phyloP scores from a whole-genome alignment of 2,113 vertebrate species.

The Dicerorhinus sumatrensis region DNA sequence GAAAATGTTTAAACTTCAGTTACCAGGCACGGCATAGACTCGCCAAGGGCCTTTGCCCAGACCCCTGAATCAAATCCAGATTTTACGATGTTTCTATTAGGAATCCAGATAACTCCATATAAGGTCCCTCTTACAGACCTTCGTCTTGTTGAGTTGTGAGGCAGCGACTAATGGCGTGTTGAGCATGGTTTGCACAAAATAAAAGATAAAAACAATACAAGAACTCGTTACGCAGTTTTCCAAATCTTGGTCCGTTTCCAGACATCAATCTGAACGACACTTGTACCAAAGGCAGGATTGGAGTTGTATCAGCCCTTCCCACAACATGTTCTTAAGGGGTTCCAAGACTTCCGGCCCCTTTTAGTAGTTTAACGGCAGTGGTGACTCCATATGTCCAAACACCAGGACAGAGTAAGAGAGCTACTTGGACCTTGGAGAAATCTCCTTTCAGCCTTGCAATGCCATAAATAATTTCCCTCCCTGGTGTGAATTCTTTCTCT shows the following conservation, averaged over 20 bases:
- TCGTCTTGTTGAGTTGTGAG: constrained; percentile 15
- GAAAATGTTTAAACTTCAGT: neutral
- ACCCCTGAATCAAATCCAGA: neutral
- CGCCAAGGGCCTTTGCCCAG: neutral
- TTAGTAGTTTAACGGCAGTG: constrained; percentile 50
- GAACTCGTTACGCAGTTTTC: neutral
- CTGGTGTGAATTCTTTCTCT: constrained; percentile 57
- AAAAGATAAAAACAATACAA: constrained; percentile 54
- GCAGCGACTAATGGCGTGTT: constrained; percentile 11
- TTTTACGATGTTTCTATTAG: neutral
- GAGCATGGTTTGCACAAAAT: neutral
- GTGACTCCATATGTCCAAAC: constrained; percentile 67
- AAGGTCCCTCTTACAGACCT: neutral
- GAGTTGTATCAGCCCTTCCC: neutral
- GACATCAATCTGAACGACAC: constrained; percentile 18
- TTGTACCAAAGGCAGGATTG: constrained; percentile 52
- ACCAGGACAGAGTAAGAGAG: constrained; percentile 24
- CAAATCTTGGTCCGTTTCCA: constrained; percentile 56
- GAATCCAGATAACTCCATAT: neutral
- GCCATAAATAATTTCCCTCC: constrained; percentile 55
- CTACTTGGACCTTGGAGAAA: constrained; percentile 11
- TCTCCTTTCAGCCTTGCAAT: constrained; percentile 54
- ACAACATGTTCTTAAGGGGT: constrained; percentile 31
- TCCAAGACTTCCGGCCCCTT: constrained; percentile 33
- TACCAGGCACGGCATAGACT: neutral